Percentiles rank a stretch among this genome's conserved stretches.
phyloP scores from a whole-genome alignment of 2,888 invertebrate species.

The Agrotis segetum region DNA sequence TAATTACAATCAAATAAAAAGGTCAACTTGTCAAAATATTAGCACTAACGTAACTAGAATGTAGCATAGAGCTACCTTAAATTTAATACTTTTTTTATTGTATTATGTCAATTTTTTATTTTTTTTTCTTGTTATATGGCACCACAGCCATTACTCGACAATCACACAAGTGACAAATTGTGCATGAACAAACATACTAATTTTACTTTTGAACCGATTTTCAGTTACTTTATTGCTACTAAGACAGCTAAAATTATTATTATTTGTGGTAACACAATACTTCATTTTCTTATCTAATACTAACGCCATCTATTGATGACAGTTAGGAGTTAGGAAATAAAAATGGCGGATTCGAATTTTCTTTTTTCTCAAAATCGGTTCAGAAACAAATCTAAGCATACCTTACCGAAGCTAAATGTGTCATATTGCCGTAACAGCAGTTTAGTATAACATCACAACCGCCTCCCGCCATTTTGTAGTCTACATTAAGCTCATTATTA shows the following conservation, averaged over 20 bases:
- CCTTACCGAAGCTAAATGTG: constrained; percentile 72
- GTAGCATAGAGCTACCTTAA: constrained; percentile 83
- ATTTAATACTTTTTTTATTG: constrained; percentile 88
- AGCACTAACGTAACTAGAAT: constrained; percentile 69
- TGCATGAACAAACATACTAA: constrained; percentile 77
- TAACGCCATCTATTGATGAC: constrained; percentile 36
- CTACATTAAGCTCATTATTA: constrained; percentile 81
- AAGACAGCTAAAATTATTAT: constrained; percentile 18
- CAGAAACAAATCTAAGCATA: constrained; percentile 68
- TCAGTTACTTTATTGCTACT: constrained; percentile 25
- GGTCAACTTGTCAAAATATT: constrained; percentile 55
- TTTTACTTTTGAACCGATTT: constrained; percentile 60
- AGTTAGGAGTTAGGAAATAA: background rate
- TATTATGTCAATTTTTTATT: constrained; percentile 88
- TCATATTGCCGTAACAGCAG: constrained; percentile 76
- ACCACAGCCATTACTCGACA: constrained; percentile 84
- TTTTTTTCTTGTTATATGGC: constrained; percentile 87
- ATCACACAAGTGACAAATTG: constrained; percentile 78
- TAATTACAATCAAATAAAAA: constrained; percentile 1
- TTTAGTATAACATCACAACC: constrained; percentile 80
- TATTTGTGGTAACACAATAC: background rate
- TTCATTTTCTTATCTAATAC: constrained; percentile 3
- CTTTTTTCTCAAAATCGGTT: constrained; percentile 63
- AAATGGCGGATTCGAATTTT: background rate
- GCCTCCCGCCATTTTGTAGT: constrained; percentile 75